These are phyloP conservation scores for Listronotus oregonensis DNA, from an alignment of 1,140 invertebrate species.

Conservation along the genomic window DNA sequence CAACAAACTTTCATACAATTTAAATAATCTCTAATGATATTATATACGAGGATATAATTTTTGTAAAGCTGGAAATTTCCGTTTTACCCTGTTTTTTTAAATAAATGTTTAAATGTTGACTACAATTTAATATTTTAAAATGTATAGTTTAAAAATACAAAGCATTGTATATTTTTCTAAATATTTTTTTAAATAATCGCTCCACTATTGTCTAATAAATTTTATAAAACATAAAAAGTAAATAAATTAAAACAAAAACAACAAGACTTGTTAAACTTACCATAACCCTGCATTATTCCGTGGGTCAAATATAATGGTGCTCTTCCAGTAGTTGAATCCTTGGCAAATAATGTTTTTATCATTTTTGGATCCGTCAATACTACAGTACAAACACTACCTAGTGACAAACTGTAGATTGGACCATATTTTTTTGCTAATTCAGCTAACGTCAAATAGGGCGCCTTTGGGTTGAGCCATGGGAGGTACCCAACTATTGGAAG, in stretches of 20 bases:
- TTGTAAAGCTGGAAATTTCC: no score
- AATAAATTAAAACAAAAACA: neutral
- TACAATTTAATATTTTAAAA: no score
- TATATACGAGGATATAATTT: no score
- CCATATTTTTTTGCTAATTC: conserved; percentile 70
- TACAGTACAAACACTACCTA: conserved; percentile 76
- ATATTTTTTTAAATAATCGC: no score
- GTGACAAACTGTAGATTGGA: conserved; percentile 68
- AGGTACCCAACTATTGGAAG: conserved; percentile 80
- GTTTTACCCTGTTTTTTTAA: no score
- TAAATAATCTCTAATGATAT: no score
- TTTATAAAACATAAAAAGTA: no score
- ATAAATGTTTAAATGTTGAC: no score
- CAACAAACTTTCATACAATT: no score
- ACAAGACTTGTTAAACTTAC: conserved; percentile 59
- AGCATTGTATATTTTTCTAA: no score
- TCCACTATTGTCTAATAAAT: no score
- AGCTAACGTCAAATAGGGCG: conserved; percentile 73
- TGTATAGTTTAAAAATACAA: no score
- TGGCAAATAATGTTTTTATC: conserved; percentile 70
- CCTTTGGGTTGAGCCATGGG: conserved; percentile 67
- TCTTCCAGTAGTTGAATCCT: conserved; percentile 71
- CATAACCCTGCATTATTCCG: conserved; percentile 84
- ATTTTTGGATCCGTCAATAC: conserved; percentile 74
- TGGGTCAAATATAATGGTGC: conserved; percentile 82